Percentiles rank a stretch among this genome's conserved stretches.
Conservation (phyloP, 1,140 invertebrate genomes). For the Phocides pigmalion region DNA sequence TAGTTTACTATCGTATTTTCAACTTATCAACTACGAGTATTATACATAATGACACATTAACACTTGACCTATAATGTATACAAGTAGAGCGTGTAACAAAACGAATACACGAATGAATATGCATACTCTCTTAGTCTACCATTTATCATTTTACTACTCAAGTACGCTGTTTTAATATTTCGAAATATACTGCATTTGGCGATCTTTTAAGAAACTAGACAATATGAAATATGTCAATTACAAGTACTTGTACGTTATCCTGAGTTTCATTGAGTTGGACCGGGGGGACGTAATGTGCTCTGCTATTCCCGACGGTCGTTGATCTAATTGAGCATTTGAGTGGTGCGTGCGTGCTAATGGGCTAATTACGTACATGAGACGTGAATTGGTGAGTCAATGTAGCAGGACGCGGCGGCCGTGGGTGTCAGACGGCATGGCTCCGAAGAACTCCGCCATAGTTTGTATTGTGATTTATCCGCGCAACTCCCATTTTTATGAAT, state of each 20-base stretch:
- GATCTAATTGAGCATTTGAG: constrained; percentile 82
- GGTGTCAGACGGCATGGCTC: constrained; percentile 80
- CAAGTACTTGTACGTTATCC: constrained; percentile 45
- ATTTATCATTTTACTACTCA: neutral
- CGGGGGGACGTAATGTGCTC: constrained; percentile 67
- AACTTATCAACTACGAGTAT: constrained; percentile 16
- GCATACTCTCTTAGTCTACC: neutral
- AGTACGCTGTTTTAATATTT: neutral
- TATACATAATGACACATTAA: constrained; percentile 23
- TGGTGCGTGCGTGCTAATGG: constrained; percentile 79
- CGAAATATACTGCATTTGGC: neutral
- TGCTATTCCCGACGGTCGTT: constrained; percentile 75
- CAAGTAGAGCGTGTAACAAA: constrained; percentile 28
- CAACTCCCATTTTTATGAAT: neutral
- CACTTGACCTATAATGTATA: constrained; percentile 26
- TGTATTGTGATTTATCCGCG: constrained; percentile 33
- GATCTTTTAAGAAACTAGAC: constrained; percentile 29
- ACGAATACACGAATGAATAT: constrained; percentile 7
- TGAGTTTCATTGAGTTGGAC: constrained; percentile 58
- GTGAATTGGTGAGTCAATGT: constrained; percentile 77
- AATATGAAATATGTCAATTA: constrained; percentile 36
- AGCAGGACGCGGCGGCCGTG: constrained; percentile 72
- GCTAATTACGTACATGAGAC: constrained; percentile 76
- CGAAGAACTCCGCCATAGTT: constrained; percentile 35
- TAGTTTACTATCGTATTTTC: constrained; percentile 19